Percentiles rank a stretch among this genome's conserved stretches.
Evolutionary conservation across 1,140 invertebrate species (phyloP).

Genomic region (Danaus melanippus): DNA sequence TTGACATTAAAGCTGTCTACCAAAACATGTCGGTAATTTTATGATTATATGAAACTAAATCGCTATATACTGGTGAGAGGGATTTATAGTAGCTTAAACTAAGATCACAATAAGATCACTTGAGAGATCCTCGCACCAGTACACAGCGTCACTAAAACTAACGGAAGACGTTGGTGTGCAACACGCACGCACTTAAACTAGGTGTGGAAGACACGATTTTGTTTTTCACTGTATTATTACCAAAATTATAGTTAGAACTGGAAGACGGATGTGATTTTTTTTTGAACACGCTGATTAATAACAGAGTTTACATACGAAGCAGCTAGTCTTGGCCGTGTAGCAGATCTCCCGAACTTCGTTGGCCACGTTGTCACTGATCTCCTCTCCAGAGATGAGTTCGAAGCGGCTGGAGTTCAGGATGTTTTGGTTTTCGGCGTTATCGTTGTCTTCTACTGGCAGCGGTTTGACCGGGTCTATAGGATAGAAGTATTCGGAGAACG

Average conservation of each 20-base stretch:
- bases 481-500: conserved; percentile 57
- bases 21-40: conserved; percentile 63
- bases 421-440: conserved; percentile 56
- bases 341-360: conserved; percentile 72
- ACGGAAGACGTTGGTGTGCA: conserved; percentile 60
- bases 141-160: conserved; percentile 53
- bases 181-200: conserved; percentile 56
- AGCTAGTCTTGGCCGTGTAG: conserved; percentile 47
- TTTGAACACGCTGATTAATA: conserved; percentile 38
- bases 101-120: not conserved
- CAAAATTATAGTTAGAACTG: conserved; percentile 37
- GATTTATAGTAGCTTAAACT: too few species aligned
- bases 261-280: conserved; percentile 24
- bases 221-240: conserved; percentile 60
- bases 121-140: conserved; percentile 17
- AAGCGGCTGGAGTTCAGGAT: conserved; percentile 55
- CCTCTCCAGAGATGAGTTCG: conserved; percentile 54
- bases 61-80: conserved; percentile 11
- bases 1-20: conserved; percentile 68
- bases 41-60: conserved; percentile 43
- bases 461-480: conserved; percentile 60
- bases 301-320: conserved; percentile 65
- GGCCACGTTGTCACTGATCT: conserved; percentile 71
- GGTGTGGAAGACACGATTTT: conserved; percentile 68
- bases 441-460: conserved; percentile 46